Evolutionary conservation across 1,140 invertebrate species (phyloP).

Genomic region (Drosophila takahashii): DNA sequence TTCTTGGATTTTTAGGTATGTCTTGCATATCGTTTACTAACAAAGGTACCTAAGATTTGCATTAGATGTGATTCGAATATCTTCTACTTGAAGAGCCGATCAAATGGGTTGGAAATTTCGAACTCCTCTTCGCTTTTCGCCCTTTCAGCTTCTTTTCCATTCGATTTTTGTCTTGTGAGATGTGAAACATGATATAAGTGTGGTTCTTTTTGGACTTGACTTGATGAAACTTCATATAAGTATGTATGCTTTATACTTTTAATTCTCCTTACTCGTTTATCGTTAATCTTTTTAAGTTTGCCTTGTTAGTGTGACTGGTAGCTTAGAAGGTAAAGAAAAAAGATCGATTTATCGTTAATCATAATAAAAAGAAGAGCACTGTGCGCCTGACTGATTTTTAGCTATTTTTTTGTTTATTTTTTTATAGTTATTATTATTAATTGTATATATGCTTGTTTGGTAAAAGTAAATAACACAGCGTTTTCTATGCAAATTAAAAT

Average conservation of each 20-base stretch:
- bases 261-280: slow-evolving; percentile 8
- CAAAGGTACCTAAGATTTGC: slow-evolving; percentile 80
- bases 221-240: slow-evolving; percentile 33
- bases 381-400: slow-evolving; percentile 63
- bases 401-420: slow-evolving; percentile 32
- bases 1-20: slow-evolving; percentile 32
- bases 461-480: slow-evolving; percentile 80
- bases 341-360: slow-evolving; percentile 9
- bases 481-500: slow-evolving; percentile 66
- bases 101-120: slow-evolving; percentile 11
- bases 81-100: background rate
- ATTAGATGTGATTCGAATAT: slow-evolving; percentile 58
- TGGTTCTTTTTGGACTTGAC: slow-evolving; percentile 52
- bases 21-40: slow-evolving; percentile 67
- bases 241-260: slow-evolving; percentile 14
- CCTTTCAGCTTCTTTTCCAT: slow-evolving; percentile 17
- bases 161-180: slow-evolving; percentile 50
- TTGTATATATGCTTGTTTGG: slow-evolving; percentile 56
- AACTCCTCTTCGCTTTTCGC: slow-evolving; percentile 4
- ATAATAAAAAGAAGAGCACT: slow-evolving; percentile 58
- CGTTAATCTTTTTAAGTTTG: slow-evolving; percentile 14
- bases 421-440: slow-evolving; percentile 37
- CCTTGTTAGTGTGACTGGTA: slow-evolving; percentile 16
- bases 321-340: slow-evolving; percentile 23
- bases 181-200: slow-evolving; percentile 77